Evolutionary conservation across 2,113 vertebrate genomes (phyloP).

Genomic region (Stictonetta naevosa): DNA sequence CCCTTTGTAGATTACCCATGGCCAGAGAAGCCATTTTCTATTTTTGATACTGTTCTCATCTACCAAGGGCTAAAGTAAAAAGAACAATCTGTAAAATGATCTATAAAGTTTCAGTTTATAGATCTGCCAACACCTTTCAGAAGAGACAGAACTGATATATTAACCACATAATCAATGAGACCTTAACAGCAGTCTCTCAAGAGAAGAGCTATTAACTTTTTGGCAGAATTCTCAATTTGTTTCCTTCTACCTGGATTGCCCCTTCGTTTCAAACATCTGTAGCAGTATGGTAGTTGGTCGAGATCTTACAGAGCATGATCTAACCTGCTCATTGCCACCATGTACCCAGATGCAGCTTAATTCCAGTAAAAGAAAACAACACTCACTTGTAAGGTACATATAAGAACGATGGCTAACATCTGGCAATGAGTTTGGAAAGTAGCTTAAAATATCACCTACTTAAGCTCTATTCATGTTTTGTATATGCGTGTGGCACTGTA

Average conservation of each 20-base stretch:
- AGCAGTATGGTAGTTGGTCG: neutral
- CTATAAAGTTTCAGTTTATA: neutral
- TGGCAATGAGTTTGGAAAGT: neutral
- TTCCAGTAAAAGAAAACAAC: neutral
- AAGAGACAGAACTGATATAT: neutral
- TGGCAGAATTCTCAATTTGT: neutral
- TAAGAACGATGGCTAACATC: neutral
- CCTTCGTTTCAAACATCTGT: neutral
- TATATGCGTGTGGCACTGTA: fast-evolving
- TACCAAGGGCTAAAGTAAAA: neutral
- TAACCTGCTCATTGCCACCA: neutral
- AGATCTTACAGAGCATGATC: neutral
- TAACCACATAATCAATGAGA: conserved; percentile 5
- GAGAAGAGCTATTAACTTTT: neutral
- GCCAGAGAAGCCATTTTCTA: neutral
- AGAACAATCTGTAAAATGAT: neutral
- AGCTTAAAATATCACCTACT: fast-evolving
- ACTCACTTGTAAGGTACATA: neutral
- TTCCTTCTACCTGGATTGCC: neutral
- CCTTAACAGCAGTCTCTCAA: neutral
- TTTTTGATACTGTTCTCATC: neutral
- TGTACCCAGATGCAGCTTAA: neutral
- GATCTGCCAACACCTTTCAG: neutral
- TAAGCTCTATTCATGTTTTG: neutral
- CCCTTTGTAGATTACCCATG: neutral